Evolutionary conservation across 2,113 vertebrate genomes (phyloP).

Genomic region (Microtus oregoni): DNA sequence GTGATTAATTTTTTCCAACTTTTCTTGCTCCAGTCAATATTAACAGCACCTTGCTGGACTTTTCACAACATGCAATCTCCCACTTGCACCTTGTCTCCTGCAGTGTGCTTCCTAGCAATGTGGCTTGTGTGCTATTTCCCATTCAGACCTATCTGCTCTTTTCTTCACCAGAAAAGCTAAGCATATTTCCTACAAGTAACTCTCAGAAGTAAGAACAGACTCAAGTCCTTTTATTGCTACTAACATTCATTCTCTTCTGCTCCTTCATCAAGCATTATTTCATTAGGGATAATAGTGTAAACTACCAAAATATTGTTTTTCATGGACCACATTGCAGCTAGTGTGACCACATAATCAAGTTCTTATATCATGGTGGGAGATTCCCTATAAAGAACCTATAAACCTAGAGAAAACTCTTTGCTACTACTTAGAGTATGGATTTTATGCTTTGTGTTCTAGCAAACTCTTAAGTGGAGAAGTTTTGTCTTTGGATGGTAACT

Average conservation of each 20-base stretch:
- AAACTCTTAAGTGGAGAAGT: neutral
- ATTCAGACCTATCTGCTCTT: neutral
- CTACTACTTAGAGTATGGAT: neutral
- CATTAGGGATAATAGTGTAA: neutral
- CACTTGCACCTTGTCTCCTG: neutral
- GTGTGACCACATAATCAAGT: neutral
- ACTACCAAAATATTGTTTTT: neutral
- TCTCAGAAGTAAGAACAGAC: neutral
- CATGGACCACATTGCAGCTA: neutral
- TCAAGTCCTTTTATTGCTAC: neutral
- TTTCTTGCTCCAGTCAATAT: neutral
- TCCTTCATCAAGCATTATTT: neutral
- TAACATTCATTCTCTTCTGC: neutral
- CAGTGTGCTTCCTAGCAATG: neutral
- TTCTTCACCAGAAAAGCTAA: neutral
- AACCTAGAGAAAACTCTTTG: neutral
- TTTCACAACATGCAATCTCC: neutral
- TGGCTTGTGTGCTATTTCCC: neutral
- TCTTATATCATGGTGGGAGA: neutral
- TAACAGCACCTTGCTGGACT: neutral
- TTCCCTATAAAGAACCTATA: neutral
- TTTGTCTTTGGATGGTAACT: neutral
- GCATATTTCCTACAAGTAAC: neutral
- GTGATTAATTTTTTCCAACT: neutral
- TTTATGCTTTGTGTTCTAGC: neutral